Evolutionary conservation across 2,888 invertebrate species (phyloP).

Genomic region (Cancer borealis): DNA sequence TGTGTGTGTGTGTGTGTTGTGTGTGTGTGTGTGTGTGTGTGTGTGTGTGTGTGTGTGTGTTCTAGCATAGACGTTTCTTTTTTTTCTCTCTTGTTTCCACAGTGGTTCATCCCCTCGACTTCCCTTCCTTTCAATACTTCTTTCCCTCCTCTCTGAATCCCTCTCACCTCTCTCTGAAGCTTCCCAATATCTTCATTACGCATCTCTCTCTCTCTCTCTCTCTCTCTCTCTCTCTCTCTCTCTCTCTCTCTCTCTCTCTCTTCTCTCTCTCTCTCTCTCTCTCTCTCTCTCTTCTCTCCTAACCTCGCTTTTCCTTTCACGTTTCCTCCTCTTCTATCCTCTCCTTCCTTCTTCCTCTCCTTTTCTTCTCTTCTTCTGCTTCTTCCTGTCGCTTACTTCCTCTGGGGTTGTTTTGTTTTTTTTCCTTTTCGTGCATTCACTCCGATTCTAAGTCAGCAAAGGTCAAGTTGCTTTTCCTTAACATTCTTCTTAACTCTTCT

Average conservation of each 20-base stretch:
- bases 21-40: slow-evolving; percentile 18
- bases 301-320: neutral
- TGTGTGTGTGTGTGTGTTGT: slow-evolving; percentile 14
- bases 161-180: neutral
- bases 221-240: neutral
- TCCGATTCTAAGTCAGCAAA: neutral
- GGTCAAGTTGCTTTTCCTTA: neutral
- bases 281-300: neutral
- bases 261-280: neutral
- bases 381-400: neutral
- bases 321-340: neutral
- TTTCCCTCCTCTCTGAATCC: neutral
- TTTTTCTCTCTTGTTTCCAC: neutral
- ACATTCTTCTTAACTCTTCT: neutral
- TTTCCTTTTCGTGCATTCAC: neutral
- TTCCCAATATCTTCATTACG: neutral
- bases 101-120: neutral
- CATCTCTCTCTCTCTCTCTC: neutral
- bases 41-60: neutral
- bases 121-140: neutral
- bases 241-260: neutral
- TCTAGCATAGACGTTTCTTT: neutral
- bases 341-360: neutral
- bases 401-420: neutral
- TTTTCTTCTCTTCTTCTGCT: neutral